Evolutionary conservation across 2,797 vertebrate species (phyloP).

Genomic region (Sebastes steindachneri): DNA sequence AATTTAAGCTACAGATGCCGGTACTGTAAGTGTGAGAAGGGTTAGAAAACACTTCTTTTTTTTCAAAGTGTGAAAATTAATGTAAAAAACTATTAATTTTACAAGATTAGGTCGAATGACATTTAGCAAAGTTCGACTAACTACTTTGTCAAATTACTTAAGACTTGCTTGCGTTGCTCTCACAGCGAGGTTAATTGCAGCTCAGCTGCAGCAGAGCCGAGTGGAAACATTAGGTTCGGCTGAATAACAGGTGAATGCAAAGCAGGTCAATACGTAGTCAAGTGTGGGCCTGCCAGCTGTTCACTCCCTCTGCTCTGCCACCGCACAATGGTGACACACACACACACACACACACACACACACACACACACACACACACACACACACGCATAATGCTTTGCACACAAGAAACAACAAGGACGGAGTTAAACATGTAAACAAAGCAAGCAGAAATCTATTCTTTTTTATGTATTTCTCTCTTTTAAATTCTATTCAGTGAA

Average conservation of each 20-base stretch:
- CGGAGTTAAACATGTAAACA: conserved; percentile 29
- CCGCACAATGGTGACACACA: conserved; percentile 32
- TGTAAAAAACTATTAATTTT: conserved; percentile 24
- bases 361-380: not conserved
- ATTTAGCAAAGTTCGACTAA: conserved; percentile 54
- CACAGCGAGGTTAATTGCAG: conserved; percentile 70
- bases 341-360: conserved; percentile 5
- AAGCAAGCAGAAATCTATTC: not conserved
- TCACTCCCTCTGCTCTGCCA: conserved; percentile 48
- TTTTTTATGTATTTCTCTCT: not conserved
- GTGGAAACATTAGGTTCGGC: conserved; percentile 75
- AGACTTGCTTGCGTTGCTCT: conserved; percentile 50
- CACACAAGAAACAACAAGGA: not conserved
- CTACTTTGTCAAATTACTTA: conserved; percentile 53
- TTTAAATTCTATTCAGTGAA: not conserved
- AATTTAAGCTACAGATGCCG: conserved; percentile 3
- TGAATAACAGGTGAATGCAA: conserved; percentile 83
- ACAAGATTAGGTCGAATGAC: conserved; percentile 39
- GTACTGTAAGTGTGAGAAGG: not conserved
- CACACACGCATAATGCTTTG: conserved; percentile 1
- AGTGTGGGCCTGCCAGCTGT: conserved; percentile 79
- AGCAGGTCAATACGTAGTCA: conserved; percentile 77
- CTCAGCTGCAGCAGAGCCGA: conserved; percentile 66
- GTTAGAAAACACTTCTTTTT: not conserved
- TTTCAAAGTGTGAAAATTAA: not conserved